phyloP scores from a whole-genome alignment of 2,797 vertebrate genomes.

The Sciurus vulgaris region DNA sequence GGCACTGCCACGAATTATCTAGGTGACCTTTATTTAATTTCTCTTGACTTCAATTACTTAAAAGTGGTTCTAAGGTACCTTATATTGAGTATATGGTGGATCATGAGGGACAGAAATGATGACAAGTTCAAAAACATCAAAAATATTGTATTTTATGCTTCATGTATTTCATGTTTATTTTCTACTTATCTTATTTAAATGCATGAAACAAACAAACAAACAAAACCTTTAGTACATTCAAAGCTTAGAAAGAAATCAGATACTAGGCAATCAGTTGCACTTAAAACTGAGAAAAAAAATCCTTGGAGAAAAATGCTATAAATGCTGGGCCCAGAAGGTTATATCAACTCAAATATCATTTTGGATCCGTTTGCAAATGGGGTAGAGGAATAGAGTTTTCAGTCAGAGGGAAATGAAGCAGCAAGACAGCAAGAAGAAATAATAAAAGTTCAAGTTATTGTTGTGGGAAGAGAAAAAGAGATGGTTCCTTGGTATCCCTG shows the following conservation, averaged over 20 bases:
- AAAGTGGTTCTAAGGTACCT: background rate
- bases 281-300: slow-evolving; percentile 15
- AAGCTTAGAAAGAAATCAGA: slow-evolving; percentile 40
- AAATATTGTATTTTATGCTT: background rate
- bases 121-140: background rate
- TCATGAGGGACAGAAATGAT: background rate
- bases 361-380: background rate
- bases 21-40: background rate
- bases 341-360: background rate
- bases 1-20: background rate
- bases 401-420: background rate
- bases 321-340: background rate
- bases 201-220: background rate
- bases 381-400: background rate
- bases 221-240: background rate
- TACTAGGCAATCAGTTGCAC: background rate
- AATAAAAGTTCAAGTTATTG: background rate
- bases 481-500: background rate
- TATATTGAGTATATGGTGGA: background rate
- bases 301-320: background rate
- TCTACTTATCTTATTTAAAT: slow-evolving; percentile 43
- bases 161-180: background rate
- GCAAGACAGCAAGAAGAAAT: background rate
- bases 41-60: background rate
- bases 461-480: background rate